Base-by-base conservation (phyloP, 2,113 vertebrate species). In the Ceratotherium simum region DNA sequence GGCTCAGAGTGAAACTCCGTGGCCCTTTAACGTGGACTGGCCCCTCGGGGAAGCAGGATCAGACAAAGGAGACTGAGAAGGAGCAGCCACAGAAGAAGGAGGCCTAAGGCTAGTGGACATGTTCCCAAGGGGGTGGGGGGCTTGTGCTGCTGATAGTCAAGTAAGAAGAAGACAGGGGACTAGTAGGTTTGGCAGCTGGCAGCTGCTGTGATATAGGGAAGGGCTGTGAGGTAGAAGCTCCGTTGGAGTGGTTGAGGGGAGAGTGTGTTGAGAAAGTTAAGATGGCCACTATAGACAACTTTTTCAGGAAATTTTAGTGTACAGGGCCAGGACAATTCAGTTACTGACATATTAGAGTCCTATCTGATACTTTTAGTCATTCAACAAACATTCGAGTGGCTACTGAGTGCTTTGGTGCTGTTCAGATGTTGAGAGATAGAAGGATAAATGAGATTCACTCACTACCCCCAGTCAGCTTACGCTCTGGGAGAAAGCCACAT, bases 311-410 rank as follows among this genome's bases (percentile, higher is more conserved):
- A 6, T 31, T 2, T n/a, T 4, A 9, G 31, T 11, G 48, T 39
- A 20, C 13, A 29, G 81, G 23, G 29, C 6, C 6, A 51, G 70
- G 56, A 4, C 25, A 51, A 1, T 31, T 76, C 51, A 8, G 5
- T 42, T 54, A 8, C 80, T 27, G 36, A 23, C 20, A 3, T 20
- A 2, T 4, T 58, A 7, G 21, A 12, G 18, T 65, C 21, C 12
- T 29, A n/a, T 10, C 18, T 0, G 13, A 6, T 16, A 1, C 25
- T 39, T 27, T 3, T 5, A 17, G 33, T 29, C 51, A 1, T 7
- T 1, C 29, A 2, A 0, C 48, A 17, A 11, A 21, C 16, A 1
- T 5, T 1, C 0, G 4, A 17, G 39, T 8, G 5, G n/a, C 51
- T 67, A 6, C 18, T 8, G 8, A 20, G 60, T 1, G 25, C 82